These are phyloP conservation scores for Pseudomyrmex concolor DNA, from an alignment of 1,140 invertebrate species.

Conservation along the genomic window DNA sequence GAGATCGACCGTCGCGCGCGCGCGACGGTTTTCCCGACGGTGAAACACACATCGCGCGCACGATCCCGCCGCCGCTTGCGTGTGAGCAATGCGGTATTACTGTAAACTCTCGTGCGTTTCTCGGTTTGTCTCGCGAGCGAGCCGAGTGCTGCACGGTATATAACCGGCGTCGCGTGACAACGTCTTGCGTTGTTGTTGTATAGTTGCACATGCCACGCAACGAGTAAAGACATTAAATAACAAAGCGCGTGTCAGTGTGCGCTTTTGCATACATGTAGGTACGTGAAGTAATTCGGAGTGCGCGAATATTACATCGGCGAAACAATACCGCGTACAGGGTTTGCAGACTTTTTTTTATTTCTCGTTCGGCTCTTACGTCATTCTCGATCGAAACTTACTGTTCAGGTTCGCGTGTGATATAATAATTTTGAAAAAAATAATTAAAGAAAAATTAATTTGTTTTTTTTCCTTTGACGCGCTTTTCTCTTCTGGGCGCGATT, in stretches of 20 bases:
- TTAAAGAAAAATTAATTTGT: too few relatives aligned
- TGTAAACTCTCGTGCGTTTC: constrained; percentile 46
- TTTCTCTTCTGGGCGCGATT: background rate
- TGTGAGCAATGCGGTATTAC: constrained; percentile 53
- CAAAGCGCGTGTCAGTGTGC: constrained; percentile 35
- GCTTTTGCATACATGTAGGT: too few relatives aligned
- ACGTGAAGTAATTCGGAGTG: constrained; percentile 8
- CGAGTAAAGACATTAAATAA: constrained; percentile 63
- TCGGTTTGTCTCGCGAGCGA: constrained; percentile 38
- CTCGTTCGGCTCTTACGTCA: too few relatives aligned
- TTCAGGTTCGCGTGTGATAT: too few relatives aligned
- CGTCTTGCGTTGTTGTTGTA: constrained; percentile 34
- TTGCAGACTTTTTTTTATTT: background rate
- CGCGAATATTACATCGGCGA: background rate
- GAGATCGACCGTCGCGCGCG: constrained; percentile 46
- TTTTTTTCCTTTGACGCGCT: background rate
- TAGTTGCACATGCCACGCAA: constrained; percentile 19
- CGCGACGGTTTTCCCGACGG: constrained; percentile 42
- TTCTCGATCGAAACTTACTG: too few relatives aligned
- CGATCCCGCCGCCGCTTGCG: constrained; percentile 34
- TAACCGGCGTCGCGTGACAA: constrained; percentile 59
- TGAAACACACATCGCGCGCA: constrained; percentile 38
- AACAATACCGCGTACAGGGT: background rate
- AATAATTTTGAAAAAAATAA: too few relatives aligned
- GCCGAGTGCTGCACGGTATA: constrained; percentile 7